Evolutionary conservation across 1,140 invertebrate species (phyloP), one percentile per base, ranked within the genome.

Genomic region (Pantala flavescens): DNA sequence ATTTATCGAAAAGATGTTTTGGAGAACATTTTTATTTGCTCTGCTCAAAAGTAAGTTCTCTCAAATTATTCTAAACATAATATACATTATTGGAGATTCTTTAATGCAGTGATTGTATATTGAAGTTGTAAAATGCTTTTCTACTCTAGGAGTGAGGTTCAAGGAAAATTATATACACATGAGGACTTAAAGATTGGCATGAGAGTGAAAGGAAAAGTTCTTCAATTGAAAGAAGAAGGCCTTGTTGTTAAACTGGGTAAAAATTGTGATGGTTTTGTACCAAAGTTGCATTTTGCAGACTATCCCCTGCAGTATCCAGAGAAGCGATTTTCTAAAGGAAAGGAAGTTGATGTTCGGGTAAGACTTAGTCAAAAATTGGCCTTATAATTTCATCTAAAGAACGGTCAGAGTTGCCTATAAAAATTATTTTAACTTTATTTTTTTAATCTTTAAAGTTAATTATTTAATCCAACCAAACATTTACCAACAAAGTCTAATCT

Each of bases 1-100:
- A 63, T 63, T 21, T 19, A 19, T 63, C 16, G 49, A 16, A 63
- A 63, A 21, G 49, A 63, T 63, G n/a, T 63, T 3, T 63, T 75
- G 74, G 43, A 43, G 12, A 42, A 75, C 16, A 28, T 55, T 24
- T 75, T 55, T 14, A 73, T 75, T 28, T 75, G 74, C 49, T 63
- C 71, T 7, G 12, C 70, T 12, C 43, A 75, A 43, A 75, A 43
- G 74, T 75, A 63, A 71, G 70, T 42, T 49, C 23, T 73, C 70
- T 74, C 28, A 36, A 36, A 36, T 5, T 36, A 36, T 2, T 28
- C 49, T 70, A 63, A 12, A 24, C 0, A 0, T 23, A 70, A 0
- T 23, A 70, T 11, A 24, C 63, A 7, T 16, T 63, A n/a, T 10
- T 70, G 12, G 28, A 36, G 28, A 36, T 36, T 36, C 28, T 36